Evolutionary conservation across 2,113 vertebrate species (phyloP), one percentile per base, ranked within the genome.

Genomic region (Onychorhynchus coronatus): DNA sequence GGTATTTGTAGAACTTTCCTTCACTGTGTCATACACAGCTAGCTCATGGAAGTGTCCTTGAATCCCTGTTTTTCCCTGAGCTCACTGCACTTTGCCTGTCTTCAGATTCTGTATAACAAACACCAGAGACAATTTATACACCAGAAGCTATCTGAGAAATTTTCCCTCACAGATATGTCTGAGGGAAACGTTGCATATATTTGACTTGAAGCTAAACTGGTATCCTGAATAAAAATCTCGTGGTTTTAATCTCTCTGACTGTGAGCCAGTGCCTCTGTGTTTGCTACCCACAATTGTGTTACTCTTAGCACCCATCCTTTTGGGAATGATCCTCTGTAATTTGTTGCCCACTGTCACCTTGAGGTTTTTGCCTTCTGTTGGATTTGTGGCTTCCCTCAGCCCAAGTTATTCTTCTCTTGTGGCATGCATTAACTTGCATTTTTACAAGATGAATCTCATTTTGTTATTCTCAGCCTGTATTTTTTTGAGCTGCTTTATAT

Each of bases 391-490:
- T 96, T 95, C 27, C 25, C 66, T 41, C 37, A 84, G 52, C 31
- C 47, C 49, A 77, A 95, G 72, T 84, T 86, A 88, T 93, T 95
- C 68, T 87, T 95, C 96, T 85, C 88, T 56, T 53, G 85, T 94
- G 90, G 65, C 59, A 75, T 72, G 65, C 68, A 78, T 78, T 81
- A 93, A 49, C 76, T 93, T 87, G 20, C 61, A 86, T 94, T 95
- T 95, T 91, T 89, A 90, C 88, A 92, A 85, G 79, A 65, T 84
- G 83, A 92, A 94, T 92, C 92, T 94, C 76, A 91, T 93, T 96
- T 95, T 90, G 75, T 35, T 84, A 8, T 80, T 86, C 73, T 71
- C 68, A 81, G 68, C 11, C 37, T 63, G 10, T 49, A 21, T 80
- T 90, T 95, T 68, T 94, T 44, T 67, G 68, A 90, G 68, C 41